Evolutionary conservation across 2,888 invertebrate genomes (phyloP).

Genomic region (Ormia ochracea): DNA sequence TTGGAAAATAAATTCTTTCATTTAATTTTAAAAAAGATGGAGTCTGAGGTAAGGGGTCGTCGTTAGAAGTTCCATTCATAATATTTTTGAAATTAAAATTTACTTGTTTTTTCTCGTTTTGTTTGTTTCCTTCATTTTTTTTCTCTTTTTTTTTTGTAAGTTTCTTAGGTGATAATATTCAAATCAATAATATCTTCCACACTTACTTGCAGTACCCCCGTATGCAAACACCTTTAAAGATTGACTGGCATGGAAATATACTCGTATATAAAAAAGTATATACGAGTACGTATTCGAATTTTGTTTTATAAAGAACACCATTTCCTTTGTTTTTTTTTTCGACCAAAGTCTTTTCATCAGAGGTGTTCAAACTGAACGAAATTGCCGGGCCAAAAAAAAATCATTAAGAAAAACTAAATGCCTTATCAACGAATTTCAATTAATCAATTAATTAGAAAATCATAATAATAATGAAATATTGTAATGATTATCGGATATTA

Average conservation of each 20-base stretch:
- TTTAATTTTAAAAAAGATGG: slow-evolving; percentile 21
- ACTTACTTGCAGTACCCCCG: not conserved
- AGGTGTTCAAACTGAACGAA: not conserved
- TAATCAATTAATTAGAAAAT: no score
- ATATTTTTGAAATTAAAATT: slow-evolving; percentile 41
- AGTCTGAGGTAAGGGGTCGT: not conserved
- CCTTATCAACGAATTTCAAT: no score
- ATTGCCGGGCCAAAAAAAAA: not conserved
- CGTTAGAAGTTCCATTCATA: not conserved
- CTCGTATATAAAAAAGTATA: no score
- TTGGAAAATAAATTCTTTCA: slow-evolving; percentile 1
- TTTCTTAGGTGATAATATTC: slow-evolving; percentile 61
- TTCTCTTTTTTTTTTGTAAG: slow-evolving; percentile 30
- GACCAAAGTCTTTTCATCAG: slow-evolving; percentile 8
- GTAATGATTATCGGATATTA: no score
- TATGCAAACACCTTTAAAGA: not conserved
- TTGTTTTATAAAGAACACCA: slow-evolving; percentile 16
- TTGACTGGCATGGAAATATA: not conserved
- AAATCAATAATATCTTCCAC: slow-evolving; percentile 34
- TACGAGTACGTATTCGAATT: not conserved
- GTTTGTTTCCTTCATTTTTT: not conserved
- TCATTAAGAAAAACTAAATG: no score
- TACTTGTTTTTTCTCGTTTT: slow-evolving; percentile 4
- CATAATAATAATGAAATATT: no score
- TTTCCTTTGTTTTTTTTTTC: not conserved